A percentile compares a stretch with the other conserved stretches of the same genome.
These are phyloP conservation scores for Brachionus sp. DNA, from an alignment of 1,140 invertebrate genomes.

Conservation along the genomic window DNA sequence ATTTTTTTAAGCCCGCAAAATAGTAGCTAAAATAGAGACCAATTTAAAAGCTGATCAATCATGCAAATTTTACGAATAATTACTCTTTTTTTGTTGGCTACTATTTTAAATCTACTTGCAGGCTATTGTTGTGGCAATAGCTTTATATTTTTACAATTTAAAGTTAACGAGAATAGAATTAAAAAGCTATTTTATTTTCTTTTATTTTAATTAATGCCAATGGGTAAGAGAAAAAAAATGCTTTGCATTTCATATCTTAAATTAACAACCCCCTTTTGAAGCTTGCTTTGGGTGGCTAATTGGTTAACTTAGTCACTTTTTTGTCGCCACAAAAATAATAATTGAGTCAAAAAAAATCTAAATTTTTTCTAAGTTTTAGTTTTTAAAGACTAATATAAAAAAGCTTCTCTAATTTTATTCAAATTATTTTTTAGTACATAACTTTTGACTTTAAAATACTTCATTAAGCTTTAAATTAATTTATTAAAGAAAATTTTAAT, in stretches of 20 bases:
- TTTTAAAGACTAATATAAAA: background rate
- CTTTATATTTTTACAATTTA: background rate
- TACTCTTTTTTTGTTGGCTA: background rate
- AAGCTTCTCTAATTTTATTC: background rate
- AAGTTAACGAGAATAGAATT: background rate
- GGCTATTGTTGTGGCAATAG: background rate
- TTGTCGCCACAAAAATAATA: background rate
- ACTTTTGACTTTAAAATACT: background rate
- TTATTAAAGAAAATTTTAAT: background rate
- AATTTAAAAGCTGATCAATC: slow-evolving; percentile 12
- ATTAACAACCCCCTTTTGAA: background rate
- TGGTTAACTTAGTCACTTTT: background rate
- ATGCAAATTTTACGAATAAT: slow-evolving; percentile 5
- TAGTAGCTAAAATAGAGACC: background rate
- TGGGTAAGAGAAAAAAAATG: background rate
- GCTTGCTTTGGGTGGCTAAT: background rate
- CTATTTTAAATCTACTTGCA: background rate
- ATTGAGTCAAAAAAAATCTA: background rate
- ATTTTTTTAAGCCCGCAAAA: background rate
- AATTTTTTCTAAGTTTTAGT: background rate
- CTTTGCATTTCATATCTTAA: background rate
- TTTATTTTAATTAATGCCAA: slow-evolving; percentile 20
- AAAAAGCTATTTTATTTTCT: background rate
- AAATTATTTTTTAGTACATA: background rate
- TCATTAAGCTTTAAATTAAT: background rate